phyloP scores from a whole-genome alignment of 2,797 vertebrate species.

The Mastacembelus armatus region DNA sequence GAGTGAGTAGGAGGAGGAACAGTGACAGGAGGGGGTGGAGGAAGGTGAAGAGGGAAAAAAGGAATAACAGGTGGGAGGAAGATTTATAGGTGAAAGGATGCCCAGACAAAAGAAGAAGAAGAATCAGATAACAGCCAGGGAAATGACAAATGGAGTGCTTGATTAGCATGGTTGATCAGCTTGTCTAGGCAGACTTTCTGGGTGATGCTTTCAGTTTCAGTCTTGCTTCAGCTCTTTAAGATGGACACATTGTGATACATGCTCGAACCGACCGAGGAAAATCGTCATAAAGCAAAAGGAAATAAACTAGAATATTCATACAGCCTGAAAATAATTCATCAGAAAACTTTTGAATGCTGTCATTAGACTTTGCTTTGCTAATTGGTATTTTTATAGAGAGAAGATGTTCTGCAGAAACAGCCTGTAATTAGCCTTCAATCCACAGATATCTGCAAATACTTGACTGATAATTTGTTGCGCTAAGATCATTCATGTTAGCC shows the following conservation, averaged over 20 bases:
- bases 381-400: conserved; percentile 48
- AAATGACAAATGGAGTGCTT: conserved; percentile 50
- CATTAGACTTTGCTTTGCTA: conserved; percentile 31
- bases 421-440: conserved; percentile 46
- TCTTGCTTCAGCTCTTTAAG: conserved; percentile 23
- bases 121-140: conserved; percentile 34
- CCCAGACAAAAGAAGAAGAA: conserved; percentile 52
- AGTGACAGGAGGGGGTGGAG: conserved; percentile 53
- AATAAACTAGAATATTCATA: conserved; percentile 11
- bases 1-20: conserved; percentile 66
- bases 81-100: conserved; percentile 53
- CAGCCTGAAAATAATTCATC: conserved; percentile 9
- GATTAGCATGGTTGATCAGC: conserved; percentile 44
- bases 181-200: conserved; percentile 25
- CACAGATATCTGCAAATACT: conserved; percentile 14
- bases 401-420: conserved; percentile 34
- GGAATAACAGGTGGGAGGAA: conserved; percentile 69
- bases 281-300: conserved; percentile 3
- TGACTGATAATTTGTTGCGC: conserved; percentile 27
- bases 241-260: conserved; percentile 25
- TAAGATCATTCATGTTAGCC: conserved; percentile 23
- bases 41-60: conserved; percentile 62
- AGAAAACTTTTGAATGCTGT: conserved; percentile 13
- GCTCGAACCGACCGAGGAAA: not conserved
- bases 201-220: conserved; percentile 37